These are phyloP conservation scores for Sapajus apella DNA, from an alignment of 2,113 vertebrate genomes.

Conservation along the genomic window DNA sequence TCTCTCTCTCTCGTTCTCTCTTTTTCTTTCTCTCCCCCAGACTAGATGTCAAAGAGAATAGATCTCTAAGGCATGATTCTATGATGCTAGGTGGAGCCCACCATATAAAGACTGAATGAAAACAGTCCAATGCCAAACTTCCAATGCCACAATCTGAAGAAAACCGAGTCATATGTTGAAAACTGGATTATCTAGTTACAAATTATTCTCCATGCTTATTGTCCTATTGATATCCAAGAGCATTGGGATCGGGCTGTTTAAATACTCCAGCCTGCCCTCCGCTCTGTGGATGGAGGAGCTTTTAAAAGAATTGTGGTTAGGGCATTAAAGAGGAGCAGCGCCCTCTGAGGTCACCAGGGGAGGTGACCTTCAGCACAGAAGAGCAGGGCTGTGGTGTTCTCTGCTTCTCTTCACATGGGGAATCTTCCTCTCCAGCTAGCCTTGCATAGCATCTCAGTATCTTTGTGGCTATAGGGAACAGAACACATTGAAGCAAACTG, in stretches of 20 bases:
- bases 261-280: background rate
- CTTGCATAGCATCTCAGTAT: background rate
- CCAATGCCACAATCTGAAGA: background rate
- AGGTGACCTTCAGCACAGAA: background rate
- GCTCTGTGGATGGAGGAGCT: background rate
- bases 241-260: background rate
- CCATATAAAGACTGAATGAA: background rate
- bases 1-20: background rate
- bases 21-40: background rate
- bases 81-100: background rate
- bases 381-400: background rate
- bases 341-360: background rate
- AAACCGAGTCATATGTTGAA: background rate
- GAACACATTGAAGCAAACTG: background rate
- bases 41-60: background rate
- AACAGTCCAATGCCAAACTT: background rate
- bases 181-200: background rate
- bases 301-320: background rate
- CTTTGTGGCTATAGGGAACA: background rate
- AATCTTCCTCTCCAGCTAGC: background rate
- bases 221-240: background rate
- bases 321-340: background rate
- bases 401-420: background rate
- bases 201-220: background rate
- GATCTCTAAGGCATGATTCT: conserved; percentile 19